Base-by-base conservation (phyloP, 2,888 invertebrate species). In the Tipula unca region DNA sequence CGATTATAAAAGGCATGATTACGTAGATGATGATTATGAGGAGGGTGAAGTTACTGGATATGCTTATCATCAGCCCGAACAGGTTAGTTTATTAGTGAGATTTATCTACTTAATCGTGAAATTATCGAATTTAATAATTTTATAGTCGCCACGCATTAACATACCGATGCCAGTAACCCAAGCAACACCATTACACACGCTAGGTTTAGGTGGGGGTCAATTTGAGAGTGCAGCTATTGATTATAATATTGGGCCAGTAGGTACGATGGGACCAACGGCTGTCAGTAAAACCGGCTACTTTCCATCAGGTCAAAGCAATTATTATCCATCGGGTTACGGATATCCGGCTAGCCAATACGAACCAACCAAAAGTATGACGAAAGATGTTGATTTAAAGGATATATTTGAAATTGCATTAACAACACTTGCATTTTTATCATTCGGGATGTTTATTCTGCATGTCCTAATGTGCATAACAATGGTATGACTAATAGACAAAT, bases 371-470 rank as follows among this genome's bases (percentile, higher is more conserved):
- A 83, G 35, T 20, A 39, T 85, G 25, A 32, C 85, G 0, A 86
- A 86, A 69, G 85, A 86, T 14, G 17, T 86, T 17, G 86, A 85
- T 20, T 85, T 86, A 5, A 86, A 86, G 14, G 95, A 96, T 88
- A 92, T 96, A 54, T 95, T 96, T 88, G 96, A 96, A 86, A 94
- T 96, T 86, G 95, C 96, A 0, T 91, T 96, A 29, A 96, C 96
- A 0, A 96, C 96, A 0, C 92, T 96, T 48, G 96, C 96, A 0
- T 96, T 95, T 88, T 90, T 96, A 10, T 95, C 96, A 0, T 96
- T 96, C 88, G 95, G 95, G 36, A 93, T 96, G 92, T 96, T 96
- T 88, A 92, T 95, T 14, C 92, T 96, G 84, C 96, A 96, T 89
- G 93, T 96, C 14, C 92, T 96, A 8, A 94, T 96, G 94, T 95